Base-by-base conservation (phyloP, 2,888 invertebrate species). In the Halictus ligatus region DNA sequence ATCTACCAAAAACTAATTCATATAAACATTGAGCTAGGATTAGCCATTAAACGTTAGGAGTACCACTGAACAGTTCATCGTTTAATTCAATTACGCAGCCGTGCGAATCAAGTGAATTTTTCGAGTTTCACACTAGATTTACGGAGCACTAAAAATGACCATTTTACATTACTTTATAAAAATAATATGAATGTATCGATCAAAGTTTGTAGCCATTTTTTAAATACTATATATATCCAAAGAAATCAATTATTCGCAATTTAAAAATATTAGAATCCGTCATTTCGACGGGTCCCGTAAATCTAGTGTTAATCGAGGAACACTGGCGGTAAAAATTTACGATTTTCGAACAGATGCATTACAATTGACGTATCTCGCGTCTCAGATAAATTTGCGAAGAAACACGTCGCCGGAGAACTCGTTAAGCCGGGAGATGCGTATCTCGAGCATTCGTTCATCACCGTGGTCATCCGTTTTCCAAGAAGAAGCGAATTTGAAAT, bases 401-500 rank as follows among this genome's bases (percentile, higher is more conserved):
- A 13, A 64, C 7, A 64, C 29, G 8, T n/a, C n/a, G 58, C 58
- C n/a, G 58, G 58, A 2, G 58, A 58, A 58, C 58, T 58, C 58
- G 64, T 25, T 15, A 29, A 64, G 64, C 64, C 29, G 64, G 15
- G 67, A 35, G 35, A 40, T 15, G 18, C 21, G 21, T 35, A 64
- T 64, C 25, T 64, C 15, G 67, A 40, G 21, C 40, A 69, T 69
- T 40, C 67, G 67, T 69, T 21, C 67, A 69, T 35, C 67, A 4
- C 35, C 35, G 67, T 69, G 10, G 35, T 35, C 40, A 40, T 69
- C 10, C 21, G 35, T 69, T 69, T 69, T 69, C 67, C 67, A 4
- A 69, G 67, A 78, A 69, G 48, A 78, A 60, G 40, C 78, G 60
- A 74, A 40, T 40, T 35, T 40, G 21, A 69, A 84, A 50, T 48